Base-by-base conservation (phyloP, 1,140 invertebrate genomes). In the Goniozus legneri region DNA sequence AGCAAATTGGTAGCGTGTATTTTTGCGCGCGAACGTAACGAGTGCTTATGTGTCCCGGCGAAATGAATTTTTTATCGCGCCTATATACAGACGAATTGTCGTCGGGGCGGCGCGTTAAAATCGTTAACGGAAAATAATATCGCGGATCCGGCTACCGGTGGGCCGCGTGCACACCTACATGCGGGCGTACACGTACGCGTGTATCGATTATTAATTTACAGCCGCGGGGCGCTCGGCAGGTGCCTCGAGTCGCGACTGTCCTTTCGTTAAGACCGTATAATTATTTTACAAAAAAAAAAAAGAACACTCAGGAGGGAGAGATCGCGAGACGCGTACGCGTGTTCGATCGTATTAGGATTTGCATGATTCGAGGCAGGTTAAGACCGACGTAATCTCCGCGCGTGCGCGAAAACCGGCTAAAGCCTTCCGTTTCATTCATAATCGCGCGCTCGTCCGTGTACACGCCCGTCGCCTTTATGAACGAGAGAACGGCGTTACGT, bases 361-460 rank as follows among this genome's bases (percentile, higher is more conserved):
- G 55, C 59, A 50, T 60, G 55, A 47, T 64, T 69, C 60, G 64
- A 64, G 65, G 62, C 60, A 66, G 67, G 64, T 69, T 62, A 61
- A 62, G 62, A 58, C 50, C 55, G 59, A 45, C n/a, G n/a, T n/a
- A n/a, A n/a, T n/a, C n/a, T 51, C 48, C 60, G 54, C 49, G 57
- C 53, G 52, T 40, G 43, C 55, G 49, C 38, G 32, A 44, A 22
- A 39, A 44, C 50, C 45, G 50, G 54, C 54, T 47, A 56, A 58
- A 58, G 52, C 56, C 57, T 47, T 48, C 54, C 50, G 42, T 40
- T 65, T 56, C 65, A 68, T 68, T 68, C 65, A 68, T 67, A 65
- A 44, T 58, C 50, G 47, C 50, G 44, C 57, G 55, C 46, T n/a
- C n/a, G n/a, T n/a, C n/a, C n/a, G n/a, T n/a, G n/a, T n/a, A n/a